Evolutionary conservation across 2,113 vertebrate species (phyloP).

Genomic region (Larimichthys polyactis): DNA sequence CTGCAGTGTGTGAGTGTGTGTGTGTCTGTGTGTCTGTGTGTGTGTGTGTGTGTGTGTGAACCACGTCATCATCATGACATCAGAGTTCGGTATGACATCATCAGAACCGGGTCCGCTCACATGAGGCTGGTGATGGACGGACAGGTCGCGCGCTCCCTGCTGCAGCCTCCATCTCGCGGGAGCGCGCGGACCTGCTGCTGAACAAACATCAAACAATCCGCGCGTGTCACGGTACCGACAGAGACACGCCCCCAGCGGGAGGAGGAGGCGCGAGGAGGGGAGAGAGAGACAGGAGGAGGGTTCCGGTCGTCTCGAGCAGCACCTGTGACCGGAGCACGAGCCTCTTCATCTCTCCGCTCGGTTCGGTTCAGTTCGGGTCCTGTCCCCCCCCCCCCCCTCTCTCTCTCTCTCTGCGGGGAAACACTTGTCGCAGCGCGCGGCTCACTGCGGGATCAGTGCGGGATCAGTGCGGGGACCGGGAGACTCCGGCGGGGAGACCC

Average conservation of each 20-base stretch:
- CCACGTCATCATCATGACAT: too few relatives aligned
- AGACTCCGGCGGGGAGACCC: not conserved
- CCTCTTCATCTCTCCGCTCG: not conserved
- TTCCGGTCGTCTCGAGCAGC: conserved; percentile 40
- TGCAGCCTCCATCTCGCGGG: not conserved
- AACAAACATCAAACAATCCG: too few relatives aligned
- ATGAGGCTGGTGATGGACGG: too few relatives aligned
- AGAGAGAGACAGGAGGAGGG: not conserved
- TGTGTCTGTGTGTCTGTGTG: too few relatives aligned
- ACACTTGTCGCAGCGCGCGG: not conserved
- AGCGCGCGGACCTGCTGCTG: not conserved
- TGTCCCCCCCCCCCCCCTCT: too few relatives aligned
- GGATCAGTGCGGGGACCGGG: not conserved
- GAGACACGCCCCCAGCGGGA: too few relatives aligned
- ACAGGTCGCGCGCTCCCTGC: not conserved
- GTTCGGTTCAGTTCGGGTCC: not conserved
- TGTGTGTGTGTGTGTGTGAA: too few relatives aligned
- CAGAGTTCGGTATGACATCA: too few relatives aligned
- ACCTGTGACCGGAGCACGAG: conserved; percentile 22
- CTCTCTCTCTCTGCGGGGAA: not conserved
- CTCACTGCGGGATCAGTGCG: not conserved
- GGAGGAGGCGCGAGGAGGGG: not conserved
- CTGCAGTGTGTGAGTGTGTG: too few relatives aligned
- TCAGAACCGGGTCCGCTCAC: too few relatives aligned
- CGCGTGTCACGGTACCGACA: not conserved